Conservation (phyloP, 2,113 vertebrate genomes). For the Brienomyrus longianalis region DNA sequence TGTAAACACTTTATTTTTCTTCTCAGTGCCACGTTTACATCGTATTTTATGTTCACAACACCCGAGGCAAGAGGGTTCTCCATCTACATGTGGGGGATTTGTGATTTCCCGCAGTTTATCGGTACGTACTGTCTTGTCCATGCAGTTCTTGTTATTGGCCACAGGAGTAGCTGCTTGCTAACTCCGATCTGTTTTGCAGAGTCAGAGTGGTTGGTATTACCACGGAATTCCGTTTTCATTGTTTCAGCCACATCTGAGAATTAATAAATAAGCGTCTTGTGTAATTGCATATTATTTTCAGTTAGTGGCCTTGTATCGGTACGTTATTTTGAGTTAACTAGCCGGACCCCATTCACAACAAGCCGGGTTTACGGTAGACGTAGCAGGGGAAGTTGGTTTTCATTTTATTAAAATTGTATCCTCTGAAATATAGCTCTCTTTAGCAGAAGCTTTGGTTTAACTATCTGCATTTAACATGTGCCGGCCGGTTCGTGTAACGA, state of each 20-base stretch:
- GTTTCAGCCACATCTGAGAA: background rate
- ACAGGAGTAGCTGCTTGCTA: slow-evolving; percentile 34
- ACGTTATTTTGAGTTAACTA: background rate
- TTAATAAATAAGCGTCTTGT: background rate
- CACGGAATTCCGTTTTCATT: background rate
- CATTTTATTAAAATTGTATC: background rate
- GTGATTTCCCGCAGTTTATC: slow-evolving; percentile 46
- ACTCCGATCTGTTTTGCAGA: slow-evolving; percentile 28
- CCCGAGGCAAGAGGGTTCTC: slow-evolving; percentile 37
- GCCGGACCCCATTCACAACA: background rate
- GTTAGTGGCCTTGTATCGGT: background rate
- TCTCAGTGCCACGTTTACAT: slow-evolving; percentile 4
- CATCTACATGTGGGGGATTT: slow-evolving; percentile 53
- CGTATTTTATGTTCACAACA: slow-evolving; percentile 27
- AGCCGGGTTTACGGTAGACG: background rate
- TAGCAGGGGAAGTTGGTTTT: background rate
- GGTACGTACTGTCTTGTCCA: slow-evolving; percentile 56
- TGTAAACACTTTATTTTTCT: slow-evolving; percentile 54
- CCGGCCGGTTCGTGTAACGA: background rate
- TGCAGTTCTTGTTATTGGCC: slow-evolving; percentile 45
- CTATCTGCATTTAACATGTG: background rate
- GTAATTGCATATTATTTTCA: background rate
- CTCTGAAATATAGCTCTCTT: background rate
- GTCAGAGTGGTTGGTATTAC: slow-evolving; percentile 17
- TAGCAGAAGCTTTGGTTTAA: background rate